Evolutionary conservation across 1,140 invertebrate species (phyloP).

Genomic region (Drosophila pectinifera): DNA sequence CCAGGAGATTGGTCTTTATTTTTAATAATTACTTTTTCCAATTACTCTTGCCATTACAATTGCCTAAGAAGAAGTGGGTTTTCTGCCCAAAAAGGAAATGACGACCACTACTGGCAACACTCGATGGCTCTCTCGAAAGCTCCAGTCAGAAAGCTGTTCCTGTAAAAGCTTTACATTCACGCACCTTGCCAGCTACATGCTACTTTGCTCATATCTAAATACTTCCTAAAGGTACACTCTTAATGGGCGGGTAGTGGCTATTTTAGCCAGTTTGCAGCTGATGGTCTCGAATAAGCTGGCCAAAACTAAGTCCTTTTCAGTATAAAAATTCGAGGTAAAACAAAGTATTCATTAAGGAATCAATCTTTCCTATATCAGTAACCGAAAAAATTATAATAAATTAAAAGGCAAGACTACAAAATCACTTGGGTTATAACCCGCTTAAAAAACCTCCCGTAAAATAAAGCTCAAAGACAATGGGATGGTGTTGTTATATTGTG

Average conservation of each 20-base stretch:
- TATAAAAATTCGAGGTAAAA: neutral
- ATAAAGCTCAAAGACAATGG: neutral
- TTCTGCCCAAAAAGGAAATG: constrained; percentile 42
- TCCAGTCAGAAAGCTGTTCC: constrained; percentile 25
- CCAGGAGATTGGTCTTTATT: neutral
- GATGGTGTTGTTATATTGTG: constrained; percentile 26
- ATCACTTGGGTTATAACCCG: too few species aligned
- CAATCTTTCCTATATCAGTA: too few species aligned
- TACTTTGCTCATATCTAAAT: constrained; percentile 18
- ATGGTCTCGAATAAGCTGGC: too few species aligned
- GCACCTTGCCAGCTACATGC: neutral
- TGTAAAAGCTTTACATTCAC: constrained; percentile 17
- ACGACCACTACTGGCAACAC: constrained; percentile 32
- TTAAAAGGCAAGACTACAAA: too few species aligned
- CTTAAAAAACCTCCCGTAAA: too few species aligned
- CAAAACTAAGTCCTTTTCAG: too few species aligned
- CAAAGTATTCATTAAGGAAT: too few species aligned
- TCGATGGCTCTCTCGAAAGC: constrained; percentile 28
- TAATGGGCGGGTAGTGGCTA: neutral
- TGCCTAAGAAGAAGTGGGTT: constrained; percentile 6
- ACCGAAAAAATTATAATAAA: neutral
- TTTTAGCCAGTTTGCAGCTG: neutral
- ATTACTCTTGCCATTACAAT: constrained; percentile 4
- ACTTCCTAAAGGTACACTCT: neutral
- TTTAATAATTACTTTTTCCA: neutral